Percentiles rank a stretch among this genome's conserved stretches.
Conservation (phyloP, 2,113 vertebrate species). For the Aegithalos caudatus region DNA sequence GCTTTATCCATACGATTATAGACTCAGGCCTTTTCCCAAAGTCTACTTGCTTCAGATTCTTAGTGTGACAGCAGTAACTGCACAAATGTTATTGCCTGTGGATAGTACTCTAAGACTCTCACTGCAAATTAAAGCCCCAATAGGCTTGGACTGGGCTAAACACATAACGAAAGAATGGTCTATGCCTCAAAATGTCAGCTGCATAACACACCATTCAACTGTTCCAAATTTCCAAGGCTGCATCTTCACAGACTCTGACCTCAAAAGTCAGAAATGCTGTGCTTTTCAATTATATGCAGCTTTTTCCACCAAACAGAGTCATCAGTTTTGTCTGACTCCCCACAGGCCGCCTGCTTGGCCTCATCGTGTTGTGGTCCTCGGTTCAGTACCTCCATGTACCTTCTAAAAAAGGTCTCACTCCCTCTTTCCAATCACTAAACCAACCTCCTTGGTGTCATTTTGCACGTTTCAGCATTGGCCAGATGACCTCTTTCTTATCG, state of each 20-base stretch:
- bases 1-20: neutral
- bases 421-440: neutral
- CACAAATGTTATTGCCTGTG: neutral
- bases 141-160: neutral
- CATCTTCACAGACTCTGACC: neutral
- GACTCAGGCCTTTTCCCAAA: neutral
- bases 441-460: neutral
- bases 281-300: neutral
- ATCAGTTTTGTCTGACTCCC: neutral
- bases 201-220: neutral
- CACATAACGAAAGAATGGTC: neutral
- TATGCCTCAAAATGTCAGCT: neutral
- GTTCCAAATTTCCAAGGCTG: neutral
- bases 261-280: neutral
- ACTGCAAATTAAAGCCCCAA: neutral
- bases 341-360: neutral
- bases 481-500: accelerated
- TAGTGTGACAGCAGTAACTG: neutral
- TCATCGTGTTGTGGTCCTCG: neutral
- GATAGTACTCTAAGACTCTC: neutral
- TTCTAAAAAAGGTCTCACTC: neutral
- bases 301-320: neutral
- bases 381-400: neutral
- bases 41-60: neutral
- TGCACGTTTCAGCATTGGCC: neutral